Evolutionary conservation across 2,888 invertebrate species (phyloP), one percentile per base, ranked within the genome.

Genomic region (Epinotia ramella): DNA sequence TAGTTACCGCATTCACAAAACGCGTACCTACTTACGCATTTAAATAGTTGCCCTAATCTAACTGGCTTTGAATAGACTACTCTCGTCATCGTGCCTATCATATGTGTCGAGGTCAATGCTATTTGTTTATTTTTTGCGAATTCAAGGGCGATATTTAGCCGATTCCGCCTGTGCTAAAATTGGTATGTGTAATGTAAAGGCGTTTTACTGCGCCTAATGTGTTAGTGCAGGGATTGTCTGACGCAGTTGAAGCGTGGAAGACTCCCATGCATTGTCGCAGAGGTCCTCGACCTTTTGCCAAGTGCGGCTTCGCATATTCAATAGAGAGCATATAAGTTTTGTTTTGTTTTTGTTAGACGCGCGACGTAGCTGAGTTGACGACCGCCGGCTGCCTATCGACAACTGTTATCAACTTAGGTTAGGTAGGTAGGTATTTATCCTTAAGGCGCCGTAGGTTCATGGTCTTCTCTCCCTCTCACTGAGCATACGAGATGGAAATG

Each of bases 21-120:
- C 87, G 85, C 84, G 87, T 87, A 87, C 85, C 88, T 86, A 86
- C 84, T 89, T 89, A 85, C 85, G 85, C 86, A 91, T 91, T 87
- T 89, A 87, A 90, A 89, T 88, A 86, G 85, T 85, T 85, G 90
- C 92, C 94, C 93, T 93, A 94, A 92, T 91, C 88, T 91, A 89
- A 92, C 91, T 89, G 83, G 78, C 83, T 84, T 84, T 86, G 86
- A 88, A 90, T 89, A 91, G 87, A 87, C 85, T 87, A 85, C 84
- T 85, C 84, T 77, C 78, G 79, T 78, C 74, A 73, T 87, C 85
- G 86, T 84, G 86, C 87, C 88, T 91, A 88, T 89, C 88, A 89
- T 88, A 85, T 91, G 89, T 91, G 91, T 89, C 91, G 93, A 92
- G 94, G 92, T 92, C 92, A 88, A 89, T 91, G 87, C 86, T 92